Base-by-base conservation (phyloP, 2,888 invertebrate species). In the Amphipyra tragopoginis region DNA sequence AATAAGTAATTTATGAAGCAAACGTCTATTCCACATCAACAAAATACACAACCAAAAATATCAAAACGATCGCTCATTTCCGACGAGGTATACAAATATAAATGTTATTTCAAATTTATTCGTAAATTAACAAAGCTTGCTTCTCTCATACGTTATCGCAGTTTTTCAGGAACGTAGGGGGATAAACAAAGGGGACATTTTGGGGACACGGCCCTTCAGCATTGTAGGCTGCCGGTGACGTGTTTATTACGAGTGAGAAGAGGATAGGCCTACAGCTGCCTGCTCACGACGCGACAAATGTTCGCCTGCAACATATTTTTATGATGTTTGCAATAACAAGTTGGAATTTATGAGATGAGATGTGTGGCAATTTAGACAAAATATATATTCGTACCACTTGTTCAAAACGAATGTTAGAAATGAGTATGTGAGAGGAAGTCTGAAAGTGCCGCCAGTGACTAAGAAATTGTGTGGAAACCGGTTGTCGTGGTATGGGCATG, bases 81-180 rank as follows among this genome's bases (percentile, higher is more conserved):
- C 9, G 14, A 5, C 5, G 11, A 49, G 40, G 36, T 42, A 60
- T 29, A 29, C 53, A 4, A n/a, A n/a, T 40, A 60, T 62, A 39
- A 65, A 40, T 45, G 66, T 75, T 72, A 50, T 72, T 67, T 48
- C 42, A 55, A 50, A 54, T 36, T 53, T 43, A 67, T 75, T 71
- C 58, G n/a, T 65, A 59, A 49, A 56, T 53, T 49, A 67, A 69
- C 58, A 77, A 71, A 75, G 69, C 63, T 44, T 59, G 53, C 54
- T 55, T 52, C 43, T 29, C 49, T 13, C 44, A 49, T 51, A 42
- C 38, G 64, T 60, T 79, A 83, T 83, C 78, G 74, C 69, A 61
- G 70, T 81, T 85, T 86, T 86, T 82, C 81, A 83, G 83, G 43
- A 66, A 59, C 48, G 61, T 44, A 1, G 14, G 45, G 50, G 47